These are phyloP conservation scores for Prorops nasuta DNA, from an alignment of 1,140 invertebrate species.

Conservation along the genomic window DNA sequence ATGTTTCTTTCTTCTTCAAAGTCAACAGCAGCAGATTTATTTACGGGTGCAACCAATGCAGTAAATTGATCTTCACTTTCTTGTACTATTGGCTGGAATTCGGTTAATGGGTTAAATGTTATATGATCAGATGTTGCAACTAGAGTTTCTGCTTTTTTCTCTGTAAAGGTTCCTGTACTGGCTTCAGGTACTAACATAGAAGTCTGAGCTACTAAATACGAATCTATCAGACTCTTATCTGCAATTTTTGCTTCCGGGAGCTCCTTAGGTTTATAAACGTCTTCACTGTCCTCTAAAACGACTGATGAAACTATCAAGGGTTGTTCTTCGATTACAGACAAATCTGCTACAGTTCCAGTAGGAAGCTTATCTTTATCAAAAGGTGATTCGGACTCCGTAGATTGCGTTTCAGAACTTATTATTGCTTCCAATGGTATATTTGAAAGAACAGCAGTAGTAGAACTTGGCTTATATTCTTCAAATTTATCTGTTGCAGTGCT, in stretches of 20 bases:
- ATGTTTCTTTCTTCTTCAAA: constrained; percentile 39
- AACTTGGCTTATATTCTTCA: constrained; percentile 31
- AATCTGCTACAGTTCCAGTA: constrained; percentile 38
- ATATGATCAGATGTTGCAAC: too few relatives aligned
- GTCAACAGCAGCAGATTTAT: constrained; percentile 36
- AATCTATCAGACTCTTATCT: constrained; percentile 28
- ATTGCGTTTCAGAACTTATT: constrained; percentile 39
- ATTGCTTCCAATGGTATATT: constrained; percentile 41
- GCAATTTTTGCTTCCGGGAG: constrained; percentile 42
- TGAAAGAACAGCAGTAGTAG: constrained; percentile 37
- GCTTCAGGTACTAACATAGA: constrained; percentile 36
- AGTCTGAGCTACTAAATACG: constrained; percentile 44
- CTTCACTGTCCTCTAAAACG: constrained; percentile 56
- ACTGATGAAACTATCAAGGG: constrained; percentile 44
- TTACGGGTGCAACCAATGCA: constrained; percentile 35
- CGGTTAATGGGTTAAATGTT: constrained; percentile 23
- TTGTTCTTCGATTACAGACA: constrained; percentile 41
- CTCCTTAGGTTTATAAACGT: constrained; percentile 36
- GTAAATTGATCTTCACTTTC: constrained; percentile 51
- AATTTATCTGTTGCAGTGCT: constrained; percentile 45
- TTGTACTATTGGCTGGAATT: constrained; percentile 33
- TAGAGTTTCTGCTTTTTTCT: too few relatives aligned
- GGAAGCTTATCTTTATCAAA: constrained; percentile 36
- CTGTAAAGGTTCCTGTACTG: constrained; percentile 31
- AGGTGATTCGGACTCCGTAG: constrained; percentile 41